Percentiles rank a stretch among this genome's conserved stretches.
phyloP scores from a whole-genome alignment of 1,140 invertebrate genomes.

The Psix sp. region DNA sequence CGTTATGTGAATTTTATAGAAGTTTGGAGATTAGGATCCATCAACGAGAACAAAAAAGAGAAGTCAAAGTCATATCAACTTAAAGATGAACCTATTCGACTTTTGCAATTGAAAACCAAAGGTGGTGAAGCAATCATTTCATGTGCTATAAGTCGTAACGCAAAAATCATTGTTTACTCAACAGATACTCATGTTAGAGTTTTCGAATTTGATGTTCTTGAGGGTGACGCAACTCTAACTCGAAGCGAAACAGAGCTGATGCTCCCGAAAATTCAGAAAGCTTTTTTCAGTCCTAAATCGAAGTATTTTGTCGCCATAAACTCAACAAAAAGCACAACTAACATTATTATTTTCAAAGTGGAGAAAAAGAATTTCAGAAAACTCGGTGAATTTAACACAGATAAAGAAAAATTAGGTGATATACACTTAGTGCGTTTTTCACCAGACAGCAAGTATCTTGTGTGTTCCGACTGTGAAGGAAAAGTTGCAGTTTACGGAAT shows the following conservation, averaged over 20 bases:
- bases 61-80: slow-evolving; percentile 67
- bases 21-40: slow-evolving; percentile 80
- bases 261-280: slow-evolving; percentile 67
- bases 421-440: slow-evolving; percentile 75
- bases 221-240: slow-evolving; percentile 64
- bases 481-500: slow-evolving; percentile 81
- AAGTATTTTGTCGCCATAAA: slow-evolving; percentile 69
- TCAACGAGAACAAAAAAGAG: slow-evolving; percentile 29
- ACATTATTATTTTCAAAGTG: slow-evolving; percentile 66
- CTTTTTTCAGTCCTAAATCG: slow-evolving; percentile 71
- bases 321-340: slow-evolving; percentile 53
- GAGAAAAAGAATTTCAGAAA: slow-evolving; percentile 64
- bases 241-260: slow-evolving; percentile 64
- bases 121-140: slow-evolving; percentile 81
- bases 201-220: slow-evolving; percentile 80
- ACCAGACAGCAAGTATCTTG: slow-evolving; percentile 79
- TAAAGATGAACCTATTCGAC: slow-evolving; percentile 80
- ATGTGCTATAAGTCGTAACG: slow-evolving; percentile 82
- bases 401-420: slow-evolving; percentile 62
- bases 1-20: slow-evolving; percentile 83
- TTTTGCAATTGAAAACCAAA: slow-evolving; percentile 81
- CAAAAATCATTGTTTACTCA: slow-evolving; percentile 85
- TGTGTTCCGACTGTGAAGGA: slow-evolving; percentile 79
- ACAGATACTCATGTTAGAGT: slow-evolving; percentile 82
- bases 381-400: slow-evolving; percentile 63